Evolutionary conservation across 1,140 invertebrate species (phyloP), one percentile per base, ranked within the genome.

Genomic region (Meloidogyne hapla): DNA sequence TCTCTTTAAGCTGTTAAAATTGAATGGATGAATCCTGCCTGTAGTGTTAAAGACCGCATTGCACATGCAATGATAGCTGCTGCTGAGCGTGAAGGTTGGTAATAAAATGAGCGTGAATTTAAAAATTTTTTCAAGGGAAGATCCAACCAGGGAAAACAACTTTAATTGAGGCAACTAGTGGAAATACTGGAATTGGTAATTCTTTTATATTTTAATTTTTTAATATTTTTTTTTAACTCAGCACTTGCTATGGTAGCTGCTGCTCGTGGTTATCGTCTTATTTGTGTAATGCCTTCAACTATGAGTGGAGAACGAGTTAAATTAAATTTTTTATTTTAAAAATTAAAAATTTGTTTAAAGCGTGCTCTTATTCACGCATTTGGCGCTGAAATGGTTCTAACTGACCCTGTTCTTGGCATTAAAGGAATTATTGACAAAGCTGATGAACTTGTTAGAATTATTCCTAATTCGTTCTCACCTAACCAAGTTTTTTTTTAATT

Each of bases 231-330:
- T 38, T 70, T 25, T 1, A n/a, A n/a, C n/a, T n/a, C n/a, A 45
- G 80, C 82, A 10, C 56, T 82, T 68, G 81, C 81, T 6, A 83
- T 77, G 56, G 76, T 75, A 5, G 73, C 73, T 13, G 82, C 81
- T 8, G 73, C 75, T 18, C 23, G 83, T 77, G 23, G 87, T 83
- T 64, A 85, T 83, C 12, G 89, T 66, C 81, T 86, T 28, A 87
- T 89, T 69, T 77, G 88, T n/a, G 83, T 84, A 10, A 89, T 89
- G 88, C 88, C 89, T 12, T 81, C 88, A 13, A 86, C 83, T 75
- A 88, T 88, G 87, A 82, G 74, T 18, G 42, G 48, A n/a, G 79
- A 80, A 69, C 72, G 76, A 70, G 85, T 73, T 48, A 56, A 28
- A n/a, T n/a, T n/a, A n/a, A 28, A n/a, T n/a, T n/a, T n/a, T n/a